A percentile compares a stretch with the other conserved stretches of the same genome.
These are phyloP conservation scores for Coregonus clupeaformis DNA, from an alignment of 2,113 vertebrate species.

Conservation along the genomic window DNA sequence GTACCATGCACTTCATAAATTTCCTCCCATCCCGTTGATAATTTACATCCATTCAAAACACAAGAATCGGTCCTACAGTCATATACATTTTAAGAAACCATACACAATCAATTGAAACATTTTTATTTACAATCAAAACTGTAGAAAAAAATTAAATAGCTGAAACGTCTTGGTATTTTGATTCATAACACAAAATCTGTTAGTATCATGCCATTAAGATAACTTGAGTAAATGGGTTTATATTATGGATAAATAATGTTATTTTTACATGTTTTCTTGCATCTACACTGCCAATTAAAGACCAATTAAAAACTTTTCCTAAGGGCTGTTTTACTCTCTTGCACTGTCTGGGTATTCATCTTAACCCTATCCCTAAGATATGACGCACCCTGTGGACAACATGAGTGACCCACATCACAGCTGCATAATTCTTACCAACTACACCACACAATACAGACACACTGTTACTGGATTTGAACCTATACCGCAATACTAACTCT, in stretches of 20 bases:
- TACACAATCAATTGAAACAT: not conserved
- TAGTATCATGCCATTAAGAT: not conserved
- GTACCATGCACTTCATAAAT: too few species aligned
- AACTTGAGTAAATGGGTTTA: not conserved
- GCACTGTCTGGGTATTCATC: not conserved
- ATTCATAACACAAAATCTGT: not conserved
- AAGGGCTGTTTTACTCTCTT: not conserved
- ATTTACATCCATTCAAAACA: too few species aligned
- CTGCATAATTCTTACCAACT: not conserved
- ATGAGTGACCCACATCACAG: not conserved
- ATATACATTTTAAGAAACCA: too few species aligned
- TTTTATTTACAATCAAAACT: not conserved
- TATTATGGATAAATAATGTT: not conserved
- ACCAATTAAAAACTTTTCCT: not conserved
- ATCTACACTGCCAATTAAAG: not conserved
- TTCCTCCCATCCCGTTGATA: too few species aligned
- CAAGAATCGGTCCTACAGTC: not conserved
- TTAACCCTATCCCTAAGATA: not conserved
- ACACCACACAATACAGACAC: not conserved
- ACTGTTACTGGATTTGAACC: conserved; percentile 5
- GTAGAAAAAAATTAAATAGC: not conserved
- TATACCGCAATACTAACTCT: conserved; percentile 14
- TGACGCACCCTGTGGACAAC: not conserved
- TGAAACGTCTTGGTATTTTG: not conserved
- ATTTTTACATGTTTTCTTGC: not conserved